Evolutionary conservation across 2,888 invertebrate genomes (phyloP), one percentile per base, ranked within the genome.

Genomic region (Leptopilina myrica): DNA sequence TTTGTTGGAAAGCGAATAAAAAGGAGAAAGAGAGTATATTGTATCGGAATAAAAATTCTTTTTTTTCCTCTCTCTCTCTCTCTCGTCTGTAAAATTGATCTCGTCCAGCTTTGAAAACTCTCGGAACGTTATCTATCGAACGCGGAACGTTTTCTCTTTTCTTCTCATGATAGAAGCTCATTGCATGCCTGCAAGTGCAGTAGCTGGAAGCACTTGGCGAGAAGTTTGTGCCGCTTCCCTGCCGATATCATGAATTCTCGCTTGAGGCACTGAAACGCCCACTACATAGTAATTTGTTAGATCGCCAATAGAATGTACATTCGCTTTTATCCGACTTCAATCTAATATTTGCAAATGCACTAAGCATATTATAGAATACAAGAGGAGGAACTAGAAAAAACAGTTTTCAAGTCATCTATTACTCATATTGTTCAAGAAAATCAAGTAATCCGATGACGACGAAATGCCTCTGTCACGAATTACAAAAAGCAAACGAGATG

Each of bases 301-400:
- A 84, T 83, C 84, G 83, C 81, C 84, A 83, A 82, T 83, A 84
- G 84, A 80, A 84, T 81, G 80, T 81, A 82, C 77, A 82, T 76
- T 80, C 80, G 83, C 80, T 84, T 82, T 84, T 84, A 86, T 86
- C 86, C 82, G 77, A 14, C 81, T 80, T 83, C 81, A 82, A 86
- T 86, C 85, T 86, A 85, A 85, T 86, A 86, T 86, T 86, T 84
- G 85, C 83, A 81, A 86, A 83, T 80, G 83, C 81, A 81, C 82
- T 79, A 80, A 83, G 83, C 81, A 80, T 33, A 33, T 79, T 77
- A 73, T 49, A 49, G 49, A 49, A 49, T 49, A 11, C 9, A 11
- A 12, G 49, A 49, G 11, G 12, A 49, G 11, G 49, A 49, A 49
- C 9, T 20, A 20, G 20, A 12, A 11, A 49, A 49, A 49, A 12